phyloP scores from a whole-genome alignment of 2,888 invertebrate genomes.

The Peribatodes rhomboidaria region DNA sequence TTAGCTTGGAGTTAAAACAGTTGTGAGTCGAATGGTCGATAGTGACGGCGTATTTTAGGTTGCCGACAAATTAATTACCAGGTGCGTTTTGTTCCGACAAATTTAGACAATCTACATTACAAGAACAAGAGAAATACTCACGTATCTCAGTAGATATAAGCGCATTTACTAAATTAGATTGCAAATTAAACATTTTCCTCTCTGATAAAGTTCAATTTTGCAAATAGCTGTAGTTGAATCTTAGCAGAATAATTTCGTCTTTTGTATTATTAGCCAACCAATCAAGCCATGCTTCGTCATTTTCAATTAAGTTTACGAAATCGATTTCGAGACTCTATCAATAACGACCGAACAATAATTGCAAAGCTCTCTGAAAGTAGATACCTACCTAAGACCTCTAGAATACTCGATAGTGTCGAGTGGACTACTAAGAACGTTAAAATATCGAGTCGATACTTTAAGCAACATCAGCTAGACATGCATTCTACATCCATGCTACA shows the following conservation, averaged over 20 bases:
- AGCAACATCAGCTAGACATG: too few species aligned
- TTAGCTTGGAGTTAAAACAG: conserved; percentile 14
- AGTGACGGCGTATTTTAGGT: conserved; percentile 11
- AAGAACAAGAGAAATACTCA: not conserved
- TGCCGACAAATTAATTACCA: conserved; percentile 14
- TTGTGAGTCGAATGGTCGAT: conserved; percentile 5
- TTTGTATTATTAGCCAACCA: conserved; percentile 15
- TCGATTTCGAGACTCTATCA: conserved; percentile 24
- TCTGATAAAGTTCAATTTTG: not conserved
- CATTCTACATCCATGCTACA: too few species aligned
- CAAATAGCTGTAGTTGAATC: not conserved
- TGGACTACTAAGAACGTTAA: too few species aligned
- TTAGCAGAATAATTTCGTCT: not conserved
- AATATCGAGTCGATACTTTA: too few species aligned
- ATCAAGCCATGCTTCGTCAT: conserved; percentile 15
- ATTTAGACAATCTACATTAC: not conserved
- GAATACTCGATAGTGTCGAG: too few species aligned
- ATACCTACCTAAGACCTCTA: too few species aligned
- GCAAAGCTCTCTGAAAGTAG: not conserved
- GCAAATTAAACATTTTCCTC: not conserved
- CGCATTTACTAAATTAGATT: too few species aligned
- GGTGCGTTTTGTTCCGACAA: conserved; percentile 11
- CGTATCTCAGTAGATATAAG: too few species aligned
- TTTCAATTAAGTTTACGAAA: conserved; percentile 31
- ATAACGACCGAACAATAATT: conserved; percentile 21